phyloP scores from a whole-genome alignment of 2,113 vertebrate genomes.

The Spermophilus dauricus region DNA sequence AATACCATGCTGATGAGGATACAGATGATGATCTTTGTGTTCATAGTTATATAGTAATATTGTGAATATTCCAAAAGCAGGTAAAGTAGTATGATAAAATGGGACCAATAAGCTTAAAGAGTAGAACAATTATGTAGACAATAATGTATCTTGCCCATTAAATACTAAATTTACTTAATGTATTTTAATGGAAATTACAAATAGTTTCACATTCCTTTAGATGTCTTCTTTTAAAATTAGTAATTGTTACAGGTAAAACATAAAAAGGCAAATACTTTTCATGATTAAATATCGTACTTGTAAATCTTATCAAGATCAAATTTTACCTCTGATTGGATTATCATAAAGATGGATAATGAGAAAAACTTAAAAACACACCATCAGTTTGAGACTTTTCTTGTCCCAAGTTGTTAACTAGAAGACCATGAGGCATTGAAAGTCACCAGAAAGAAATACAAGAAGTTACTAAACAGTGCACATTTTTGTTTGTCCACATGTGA shows the following conservation, averaged over 20 bases:
- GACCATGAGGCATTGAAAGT: neutral
- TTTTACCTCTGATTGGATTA: conserved; percentile 61
- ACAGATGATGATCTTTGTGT: neutral
- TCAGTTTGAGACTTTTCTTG: conserved; percentile 26
- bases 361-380: conserved; percentile 6
- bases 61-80: neutral
- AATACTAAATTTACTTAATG: neutral
- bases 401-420: conserved; percentile 25
- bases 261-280: neutral
- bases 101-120: neutral
- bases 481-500: neutral
- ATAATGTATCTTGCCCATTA: no score
- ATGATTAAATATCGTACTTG: neutral
- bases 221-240: conserved; percentile 48
- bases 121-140: neutral
- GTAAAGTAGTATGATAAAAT: neutral
- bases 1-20: neutral
- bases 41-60: neutral
- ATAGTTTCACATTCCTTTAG: conserved; percentile 44
- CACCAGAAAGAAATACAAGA: conserved; percentile 45
- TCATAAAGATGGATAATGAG: conserved; percentile 48
- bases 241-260: neutral
- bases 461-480: neutral
- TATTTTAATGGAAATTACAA: neutral
- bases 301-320: conserved; percentile 41